Conservation (phyloP, 35 echinoderm and acorn worm genomes). For the Anneissia japonica region DNA sequence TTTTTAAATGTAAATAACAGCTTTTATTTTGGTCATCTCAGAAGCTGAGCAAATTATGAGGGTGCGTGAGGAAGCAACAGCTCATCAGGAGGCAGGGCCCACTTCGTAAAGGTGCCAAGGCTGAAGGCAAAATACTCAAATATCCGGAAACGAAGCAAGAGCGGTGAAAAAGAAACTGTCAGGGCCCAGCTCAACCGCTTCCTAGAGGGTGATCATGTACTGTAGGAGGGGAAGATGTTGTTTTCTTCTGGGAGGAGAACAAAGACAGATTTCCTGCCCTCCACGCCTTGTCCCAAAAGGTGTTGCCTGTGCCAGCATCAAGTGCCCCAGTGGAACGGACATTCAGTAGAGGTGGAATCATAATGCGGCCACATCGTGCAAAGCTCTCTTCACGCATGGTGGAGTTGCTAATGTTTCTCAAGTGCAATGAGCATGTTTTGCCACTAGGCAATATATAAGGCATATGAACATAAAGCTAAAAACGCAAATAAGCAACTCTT, state of each 20-base stretch:
- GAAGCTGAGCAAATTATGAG: not conserved
- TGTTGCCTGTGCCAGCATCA: conserved; percentile 41
- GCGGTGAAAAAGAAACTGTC: not conserved
- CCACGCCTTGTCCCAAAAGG: conserved; percentile 12
- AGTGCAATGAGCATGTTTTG: conserved; percentile 32
- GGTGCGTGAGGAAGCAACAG: not conserved
- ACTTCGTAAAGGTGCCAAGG: conserved; percentile 6
- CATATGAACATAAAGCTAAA: too few relatives aligned
- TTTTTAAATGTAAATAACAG: too few relatives aligned
- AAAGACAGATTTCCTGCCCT: conserved; percentile 18
- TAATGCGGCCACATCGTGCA: conserved; percentile 50
- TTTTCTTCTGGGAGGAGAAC: conserved; percentile 14
- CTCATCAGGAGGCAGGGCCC: not conserved
- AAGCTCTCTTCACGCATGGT: conserved; percentile 15
- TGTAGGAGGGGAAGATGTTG: not conserved
- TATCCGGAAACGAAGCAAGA: not conserved
- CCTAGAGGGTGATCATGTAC: not conserved
- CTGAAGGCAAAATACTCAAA: not conserved
- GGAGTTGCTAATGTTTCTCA: conserved; percentile 21
- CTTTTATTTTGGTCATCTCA: conserved; percentile 20
- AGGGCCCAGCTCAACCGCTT: not conserved
- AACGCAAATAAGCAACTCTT: too few relatives aligned
- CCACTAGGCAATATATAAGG: too few relatives aligned
- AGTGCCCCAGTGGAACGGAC: conserved; percentile 39
- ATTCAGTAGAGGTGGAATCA: conserved; percentile 50